Conservation (phyloP, 1,140 invertebrate species). For the Eupeodes corollae region DNA sequence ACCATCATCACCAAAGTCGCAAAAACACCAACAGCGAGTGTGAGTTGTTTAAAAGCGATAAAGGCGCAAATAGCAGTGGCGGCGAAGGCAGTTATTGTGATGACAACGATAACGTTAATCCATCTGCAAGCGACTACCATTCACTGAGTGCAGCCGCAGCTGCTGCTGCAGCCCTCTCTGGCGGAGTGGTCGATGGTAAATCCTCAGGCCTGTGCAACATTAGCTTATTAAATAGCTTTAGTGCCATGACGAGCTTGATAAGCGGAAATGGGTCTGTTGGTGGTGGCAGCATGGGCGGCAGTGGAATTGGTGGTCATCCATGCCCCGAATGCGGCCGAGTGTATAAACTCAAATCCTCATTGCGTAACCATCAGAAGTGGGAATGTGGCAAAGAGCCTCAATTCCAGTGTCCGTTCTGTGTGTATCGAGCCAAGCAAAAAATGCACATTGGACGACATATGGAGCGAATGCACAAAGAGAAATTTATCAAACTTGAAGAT, state of each 20-base stretch:
- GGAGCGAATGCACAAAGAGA: conserved; percentile 75
- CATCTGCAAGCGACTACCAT: conserved; percentile 18
- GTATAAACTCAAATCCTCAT: conserved; percentile 73
- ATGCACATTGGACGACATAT: conserved; percentile 78
- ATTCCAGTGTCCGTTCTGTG: conserved; percentile 70
- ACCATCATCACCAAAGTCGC: conserved; percentile 16
- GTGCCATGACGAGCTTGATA: conserved; percentile 33
- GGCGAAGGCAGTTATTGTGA: conserved; percentile 19
- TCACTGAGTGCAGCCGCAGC: conserved; percentile 24
- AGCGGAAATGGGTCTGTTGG: conserved; percentile 16
- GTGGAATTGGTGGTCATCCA: conserved; percentile 45
- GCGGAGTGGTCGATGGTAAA: conserved; percentile 26
- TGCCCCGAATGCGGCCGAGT: conserved; percentile 68
- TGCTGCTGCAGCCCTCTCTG: conserved; percentile 23
- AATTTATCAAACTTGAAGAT: conserved; percentile 36
- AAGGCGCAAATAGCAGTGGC: conserved; percentile 18
- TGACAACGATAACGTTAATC: conserved; percentile 17
- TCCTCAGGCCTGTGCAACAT: conserved; percentile 32
- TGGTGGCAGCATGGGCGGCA: conserved; percentile 10
- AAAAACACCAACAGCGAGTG: conserved; percentile 28
- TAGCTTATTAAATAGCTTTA: conserved; percentile 32
- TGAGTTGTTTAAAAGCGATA: conserved; percentile 13
- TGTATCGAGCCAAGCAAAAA: conserved; percentile 71
- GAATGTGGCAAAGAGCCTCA: conserved; percentile 76
- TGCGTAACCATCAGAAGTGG: conserved; percentile 78